Base-by-base conservation (phyloP, 1,140 invertebrate species). In the Drepana arcuata region DNA sequence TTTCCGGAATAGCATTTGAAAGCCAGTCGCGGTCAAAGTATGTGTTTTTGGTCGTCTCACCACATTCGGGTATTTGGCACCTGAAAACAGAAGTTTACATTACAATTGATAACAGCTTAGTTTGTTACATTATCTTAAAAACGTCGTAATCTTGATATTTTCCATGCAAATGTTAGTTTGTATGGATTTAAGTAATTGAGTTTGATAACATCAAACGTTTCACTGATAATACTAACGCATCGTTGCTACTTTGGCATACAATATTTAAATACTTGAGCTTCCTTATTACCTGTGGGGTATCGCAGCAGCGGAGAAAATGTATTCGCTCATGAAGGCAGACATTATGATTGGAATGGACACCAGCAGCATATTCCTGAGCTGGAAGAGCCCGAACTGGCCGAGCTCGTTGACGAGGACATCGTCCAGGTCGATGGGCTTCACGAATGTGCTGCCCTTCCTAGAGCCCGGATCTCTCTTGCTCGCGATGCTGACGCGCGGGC, bases 51-150 rank as follows among this genome's bases (percentile, higher is more conserved):
- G 23, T 36, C 1, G 41, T 32, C 32, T 71, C 72, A 2, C 69
- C 77, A 21, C 79, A 84, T 55, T 83, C 74, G 1, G 65, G 53
- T 2, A 83, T 53, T 2, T 34, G 48, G 41, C 82, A 83, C 58
- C 82, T 83, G 50, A 15, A 43, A 41, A 23, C 14, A n/a, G n/a
- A n/a, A n/a, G n/a, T n/a, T n/a, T n/a, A n/a, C n/a, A n/a, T n/a
- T n/a, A n/a, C n/a, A n/a, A n/a, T n/a, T n/a, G n/a, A n/a, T n/a
- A n/a, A n/a, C n/a, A n/a, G n/a, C n/a, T n/a, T n/a, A n/a, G n/a
- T n/a, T n/a, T n/a, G n/a, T n/a, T n/a, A n/a, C n/a, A n/a, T n/a
- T n/a, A n/a, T n/a, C n/a, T n/a, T n/a, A n/a, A n/a, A n/a, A n/a
- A n/a, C n/a, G n/a, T n/a, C n/a, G n/a, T n/a, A n/a, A n/a, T n/a